Evolutionary conservation across 1,140 invertebrate species (phyloP).

Genomic region (Cydia fagiglandana): DNA sequence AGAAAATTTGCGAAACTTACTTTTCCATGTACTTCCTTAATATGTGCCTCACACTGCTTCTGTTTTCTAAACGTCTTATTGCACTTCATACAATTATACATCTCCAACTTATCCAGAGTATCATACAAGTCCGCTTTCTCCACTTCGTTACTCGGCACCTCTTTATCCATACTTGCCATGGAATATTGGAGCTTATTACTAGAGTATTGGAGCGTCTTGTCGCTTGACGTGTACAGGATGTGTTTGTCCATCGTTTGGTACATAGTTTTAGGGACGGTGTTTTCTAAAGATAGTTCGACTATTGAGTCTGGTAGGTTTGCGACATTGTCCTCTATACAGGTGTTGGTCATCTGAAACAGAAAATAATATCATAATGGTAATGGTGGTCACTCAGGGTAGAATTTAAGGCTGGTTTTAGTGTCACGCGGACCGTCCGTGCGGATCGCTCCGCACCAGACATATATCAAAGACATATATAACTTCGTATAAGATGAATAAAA

Average conservation of each 20-base stretch:
- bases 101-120: conserved; percentile 56
- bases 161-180: conserved; percentile 63
- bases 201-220: conserved; percentile 59
- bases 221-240: conserved; percentile 63
- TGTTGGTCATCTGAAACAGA: conserved; percentile 69
- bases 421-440: too few relatives aligned
- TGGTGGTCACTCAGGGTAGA: too few relatives aligned
- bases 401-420: too few relatives aligned
- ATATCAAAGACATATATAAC: too few relatives aligned
- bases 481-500: too few relatives aligned
- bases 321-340: conserved; percentile 74
- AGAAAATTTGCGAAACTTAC: conserved; percentile 37
- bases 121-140: conserved; percentile 61
- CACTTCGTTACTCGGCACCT: conserved; percentile 38
- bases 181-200: conserved; percentile 64
- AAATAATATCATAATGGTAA: conserved; percentile 26
- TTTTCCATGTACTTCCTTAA: conserved; percentile 80
- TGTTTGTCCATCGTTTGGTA: conserved; percentile 72
- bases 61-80: conserved; percentile 83
- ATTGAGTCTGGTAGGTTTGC: conserved; percentile 72
- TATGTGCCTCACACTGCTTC: conserved; percentile 83
- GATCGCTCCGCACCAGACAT: too few relatives aligned
- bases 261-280: conserved; percentile 71
- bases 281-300: conserved; percentile 74
- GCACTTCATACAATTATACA: conserved; percentile 80